Conservation (phyloP, 2,113 vertebrate species). For the Oreotrochilus melanogaster region DNA sequence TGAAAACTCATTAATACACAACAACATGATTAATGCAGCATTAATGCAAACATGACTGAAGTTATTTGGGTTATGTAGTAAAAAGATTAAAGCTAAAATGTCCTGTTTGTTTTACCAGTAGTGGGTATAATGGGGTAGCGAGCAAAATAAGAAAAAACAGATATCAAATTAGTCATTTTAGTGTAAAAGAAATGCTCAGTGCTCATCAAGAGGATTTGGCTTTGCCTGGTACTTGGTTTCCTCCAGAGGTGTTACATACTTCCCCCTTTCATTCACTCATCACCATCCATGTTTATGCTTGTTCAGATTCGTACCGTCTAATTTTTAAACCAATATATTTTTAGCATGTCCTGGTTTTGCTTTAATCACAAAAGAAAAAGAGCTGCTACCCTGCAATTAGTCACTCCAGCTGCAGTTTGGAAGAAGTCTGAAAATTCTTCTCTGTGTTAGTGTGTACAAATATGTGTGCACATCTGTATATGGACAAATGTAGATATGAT, state of each 20-base stretch:
- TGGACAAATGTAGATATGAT: too few species aligned
- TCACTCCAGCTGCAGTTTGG: background rate
- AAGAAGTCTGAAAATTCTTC: background rate
- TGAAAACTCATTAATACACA: conserved; percentile 99
- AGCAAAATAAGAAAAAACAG: conserved; percentile 76
- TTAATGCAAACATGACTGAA: conserved; percentile 99
- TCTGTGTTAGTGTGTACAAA: rapidly evolving
- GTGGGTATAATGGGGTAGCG: conserved; percentile 81
- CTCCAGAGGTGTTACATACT: background rate
- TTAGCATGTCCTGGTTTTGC: background rate
- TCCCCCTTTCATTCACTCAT: background rate
- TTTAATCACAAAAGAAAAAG: background rate
- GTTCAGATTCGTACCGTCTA: background rate
- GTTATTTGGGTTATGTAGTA: conserved; percentile 99
- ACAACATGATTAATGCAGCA: conserved; percentile 99
- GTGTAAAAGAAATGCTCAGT: background rate
- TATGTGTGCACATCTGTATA: background rate
- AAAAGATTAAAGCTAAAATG: conserved; percentile 98
- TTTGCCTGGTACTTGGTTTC: background rate
- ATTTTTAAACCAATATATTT: background rate
- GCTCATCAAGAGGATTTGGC: conserved; percentile 13
- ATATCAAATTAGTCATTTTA: conserved; percentile 74
- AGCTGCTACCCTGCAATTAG: background rate
- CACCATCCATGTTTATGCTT: background rate
- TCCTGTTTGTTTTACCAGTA: conserved; percentile 95